phyloP scores from a whole-genome alignment of 2,888 invertebrate genomes.

The Sesia bembeciformis region DNA sequence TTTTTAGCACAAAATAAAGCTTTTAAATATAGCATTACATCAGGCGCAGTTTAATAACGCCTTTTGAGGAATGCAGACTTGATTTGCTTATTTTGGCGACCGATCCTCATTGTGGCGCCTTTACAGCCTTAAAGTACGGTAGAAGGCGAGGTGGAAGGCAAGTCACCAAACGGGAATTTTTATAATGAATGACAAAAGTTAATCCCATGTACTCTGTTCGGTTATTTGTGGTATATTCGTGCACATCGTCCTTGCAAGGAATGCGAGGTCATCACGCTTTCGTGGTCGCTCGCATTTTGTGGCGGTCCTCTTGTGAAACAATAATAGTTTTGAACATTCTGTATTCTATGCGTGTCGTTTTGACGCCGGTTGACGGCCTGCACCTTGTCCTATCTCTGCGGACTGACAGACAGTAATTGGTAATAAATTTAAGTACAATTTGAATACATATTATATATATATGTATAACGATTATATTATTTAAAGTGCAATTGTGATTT shows the following conservation, averaged over 20 bases:
- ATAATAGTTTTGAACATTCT: conserved; percentile 30
- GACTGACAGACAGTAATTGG: no score
- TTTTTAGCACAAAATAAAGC: no score
- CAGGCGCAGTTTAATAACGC: no score
- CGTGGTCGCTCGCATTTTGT: conserved; percentile 47
- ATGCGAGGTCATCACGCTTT: conserved; percentile 69
- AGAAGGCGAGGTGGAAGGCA: neutral
- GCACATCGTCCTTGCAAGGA: conserved; percentile 68
- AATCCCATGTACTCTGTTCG: neutral
- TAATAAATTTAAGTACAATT: no score
- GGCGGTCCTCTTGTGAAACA: conserved; percentile 56
- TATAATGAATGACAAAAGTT: conserved; percentile 20
- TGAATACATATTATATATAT: no score
- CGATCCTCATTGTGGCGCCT: conserved; percentile 5
- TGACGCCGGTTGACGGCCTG: neutral
- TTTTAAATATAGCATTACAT: no score
- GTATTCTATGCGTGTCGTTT: neutral
- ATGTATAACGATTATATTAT: no score
- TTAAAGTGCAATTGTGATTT: no score
- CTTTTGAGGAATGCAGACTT: neutral
- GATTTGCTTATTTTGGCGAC: neutral
- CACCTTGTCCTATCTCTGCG: no score
- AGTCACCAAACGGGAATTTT: conserved; percentile 13
- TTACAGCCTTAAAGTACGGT: conserved; percentile 15
- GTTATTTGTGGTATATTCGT: conserved; percentile 15